Evolutionary conservation across 2,113 vertebrate genomes (phyloP).

Genomic region (Ranitomeya variabilis): DNA sequence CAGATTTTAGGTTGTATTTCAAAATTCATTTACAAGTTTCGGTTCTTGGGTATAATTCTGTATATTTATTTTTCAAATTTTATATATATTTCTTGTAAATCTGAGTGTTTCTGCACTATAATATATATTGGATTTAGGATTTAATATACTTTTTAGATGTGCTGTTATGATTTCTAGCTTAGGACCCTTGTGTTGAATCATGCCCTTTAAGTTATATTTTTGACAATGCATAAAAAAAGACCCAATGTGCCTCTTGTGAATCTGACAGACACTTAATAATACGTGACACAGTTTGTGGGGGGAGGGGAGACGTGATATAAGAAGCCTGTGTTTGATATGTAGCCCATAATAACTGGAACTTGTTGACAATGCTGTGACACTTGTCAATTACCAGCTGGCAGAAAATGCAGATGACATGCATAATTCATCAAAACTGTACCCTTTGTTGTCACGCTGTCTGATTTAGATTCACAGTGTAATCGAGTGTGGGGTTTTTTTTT

Average conservation of each 20-base stretch:
- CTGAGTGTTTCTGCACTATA: no score
- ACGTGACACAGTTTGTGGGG: conserved; percentile 69
- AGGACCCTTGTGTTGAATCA: conserved; percentile 11
- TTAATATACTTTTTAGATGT: background rate
- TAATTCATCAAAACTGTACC: conserved; percentile 74
- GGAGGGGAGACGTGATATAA: conserved; percentile 54
- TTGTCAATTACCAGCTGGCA: conserved; percentile 77
- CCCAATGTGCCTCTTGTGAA: background rate
- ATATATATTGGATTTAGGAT: no score
- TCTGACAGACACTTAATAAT: conserved; percentile 72
- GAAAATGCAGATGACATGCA: conserved; percentile 77
- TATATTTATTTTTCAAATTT: background rate
- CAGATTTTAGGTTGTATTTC: background rate
- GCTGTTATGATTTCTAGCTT: background rate
- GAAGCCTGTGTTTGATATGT: conserved; percentile 67
- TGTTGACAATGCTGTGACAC: conserved; percentile 74
- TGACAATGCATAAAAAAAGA: conserved; percentile 36
- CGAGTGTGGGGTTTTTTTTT: conserved; percentile 57
- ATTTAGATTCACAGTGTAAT: conserved; percentile 67
- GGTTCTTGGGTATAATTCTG: background rate
- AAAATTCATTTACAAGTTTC: background rate
- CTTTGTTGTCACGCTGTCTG: conserved; percentile 71
- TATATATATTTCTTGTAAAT: no score
- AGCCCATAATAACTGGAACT: conserved; percentile 72
- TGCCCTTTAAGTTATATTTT: conserved; percentile 9